These are phyloP conservation scores for Drosophila atroscutellata DNA, from an alignment of 2,888 invertebrate species.

Conservation along the genomic window DNA sequence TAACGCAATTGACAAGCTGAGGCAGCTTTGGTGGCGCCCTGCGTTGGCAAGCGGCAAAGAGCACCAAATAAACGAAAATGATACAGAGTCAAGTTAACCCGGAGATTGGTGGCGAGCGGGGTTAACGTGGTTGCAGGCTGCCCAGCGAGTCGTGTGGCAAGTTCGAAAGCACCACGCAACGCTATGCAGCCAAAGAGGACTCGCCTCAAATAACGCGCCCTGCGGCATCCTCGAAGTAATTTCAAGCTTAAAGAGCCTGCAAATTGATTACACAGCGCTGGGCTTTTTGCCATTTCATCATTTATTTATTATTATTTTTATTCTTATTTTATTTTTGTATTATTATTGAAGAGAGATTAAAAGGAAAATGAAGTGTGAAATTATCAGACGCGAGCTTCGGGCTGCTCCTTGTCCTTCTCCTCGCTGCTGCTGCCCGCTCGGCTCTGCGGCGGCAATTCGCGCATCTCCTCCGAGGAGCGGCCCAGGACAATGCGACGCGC, in stretches of 20 bases:
- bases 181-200: slow-evolving; percentile 37
- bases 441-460: slow-evolving; percentile 50
- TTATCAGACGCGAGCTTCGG: slow-evolving; percentile 37
- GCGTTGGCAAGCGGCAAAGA: slow-evolving; percentile 21
- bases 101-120: neutral
- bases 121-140: slow-evolving; percentile 45
- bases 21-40: slow-evolving; percentile 47
- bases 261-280: slow-evolving; percentile 66
- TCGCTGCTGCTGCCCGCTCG: slow-evolving; percentile 12
- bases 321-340: neutral
- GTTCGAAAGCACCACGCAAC: slow-evolving; percentile 51
- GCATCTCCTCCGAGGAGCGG: slow-evolving; percentile 68
- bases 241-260: slow-evolving; percentile 73
- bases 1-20: slow-evolving; percentile 76
- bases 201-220: slow-evolving; percentile 29
- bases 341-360: slow-evolving; percentile 35
- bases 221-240: slow-evolving; percentile 63
- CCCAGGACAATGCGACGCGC: slow-evolving; percentile 54
- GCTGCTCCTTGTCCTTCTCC: slow-evolving; percentile 5
- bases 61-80: slow-evolving; percentile 39
- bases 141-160: slow-evolving; percentile 56
- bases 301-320: neutral
- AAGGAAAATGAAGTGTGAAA: slow-evolving; percentile 7
- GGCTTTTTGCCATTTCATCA: slow-evolving; percentile 26
- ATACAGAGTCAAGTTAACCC: slow-evolving; percentile 3